Evolutionary conservation across 1,140 invertebrate genomes (phyloP).

Genomic region (Euwallacea similis): DNA sequence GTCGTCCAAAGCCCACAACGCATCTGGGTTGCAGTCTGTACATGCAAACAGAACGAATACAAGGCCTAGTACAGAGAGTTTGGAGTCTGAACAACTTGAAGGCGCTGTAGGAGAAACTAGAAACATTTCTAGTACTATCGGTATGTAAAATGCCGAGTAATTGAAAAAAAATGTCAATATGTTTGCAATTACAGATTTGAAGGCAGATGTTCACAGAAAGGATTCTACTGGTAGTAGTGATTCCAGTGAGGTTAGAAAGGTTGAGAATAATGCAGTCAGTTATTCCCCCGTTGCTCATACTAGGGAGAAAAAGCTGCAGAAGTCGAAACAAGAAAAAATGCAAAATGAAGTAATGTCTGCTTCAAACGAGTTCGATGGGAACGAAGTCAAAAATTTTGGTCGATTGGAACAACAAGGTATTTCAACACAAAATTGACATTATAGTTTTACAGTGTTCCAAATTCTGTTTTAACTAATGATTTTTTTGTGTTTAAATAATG

Average conservation of each 20-base stretch:
- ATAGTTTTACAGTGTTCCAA: too few relatives aligned
- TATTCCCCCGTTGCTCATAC: background rate
- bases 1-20: background rate
- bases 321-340: too few relatives aligned
- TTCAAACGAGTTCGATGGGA: too few relatives aligned
- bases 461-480: too few relatives aligned
- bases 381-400: too few relatives aligned
- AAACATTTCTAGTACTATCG: conserved; percentile 66
- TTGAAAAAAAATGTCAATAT: background rate
- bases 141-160: conserved; percentile 51
- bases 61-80: conserved; percentile 55
- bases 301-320: background rate
- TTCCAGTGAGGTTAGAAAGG: conserved; percentile 7
- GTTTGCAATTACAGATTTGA: conserved; percentile 65
- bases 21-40: background rate
- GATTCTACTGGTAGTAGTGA: conserved; percentile 85
- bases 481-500: too few relatives aligned
- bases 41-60: background rate
- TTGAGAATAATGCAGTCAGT: background rate
- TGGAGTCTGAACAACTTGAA: conserved; percentile 64
- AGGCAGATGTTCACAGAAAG: conserved; percentile 89
- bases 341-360: too few relatives aligned
- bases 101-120: conserved; percentile 34
- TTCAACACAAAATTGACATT: too few relatives aligned
- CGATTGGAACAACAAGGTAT: too few relatives aligned